These are phyloP conservation scores for Candoia aspera DNA, from an alignment of 2,113 vertebrate genomes.

Conservation along the genomic window DNA sequence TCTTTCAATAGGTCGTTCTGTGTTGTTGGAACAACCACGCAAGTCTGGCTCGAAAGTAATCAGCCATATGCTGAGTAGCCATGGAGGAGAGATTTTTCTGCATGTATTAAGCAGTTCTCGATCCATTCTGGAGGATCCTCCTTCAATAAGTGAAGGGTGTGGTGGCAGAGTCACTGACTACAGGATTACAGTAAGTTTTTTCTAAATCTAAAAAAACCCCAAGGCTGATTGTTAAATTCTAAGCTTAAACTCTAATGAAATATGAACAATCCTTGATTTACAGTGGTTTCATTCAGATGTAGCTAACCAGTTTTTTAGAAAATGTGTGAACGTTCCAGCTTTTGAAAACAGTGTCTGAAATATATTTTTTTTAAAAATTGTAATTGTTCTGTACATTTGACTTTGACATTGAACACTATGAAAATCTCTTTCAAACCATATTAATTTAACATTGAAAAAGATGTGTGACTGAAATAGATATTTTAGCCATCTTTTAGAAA, in stretches of 20 bases:
- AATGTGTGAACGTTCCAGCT: background rate
- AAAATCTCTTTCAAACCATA: background rate
- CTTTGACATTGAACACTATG: background rate
- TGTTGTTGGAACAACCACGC: constrained; percentile 93
- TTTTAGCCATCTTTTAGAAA: constrained; percentile 58
- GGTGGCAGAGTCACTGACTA: constrained; percentile 98
- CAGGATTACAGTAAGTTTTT: constrained; percentile 88
- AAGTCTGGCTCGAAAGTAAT: constrained; percentile 99
- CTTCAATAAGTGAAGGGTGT: constrained; percentile 97
- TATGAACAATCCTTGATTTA: background rate
- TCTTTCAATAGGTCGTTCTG: constrained; percentile 87
- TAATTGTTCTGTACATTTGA: background rate
- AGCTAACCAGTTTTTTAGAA: background rate
- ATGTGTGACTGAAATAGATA: constrained; percentile 12
- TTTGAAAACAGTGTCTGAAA: background rate
- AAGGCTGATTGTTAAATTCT: background rate
- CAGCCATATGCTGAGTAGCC: constrained; percentile 98
- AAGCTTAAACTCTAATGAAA: background rate
- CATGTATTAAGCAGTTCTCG: constrained; percentile 95
- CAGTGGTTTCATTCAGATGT: background rate
- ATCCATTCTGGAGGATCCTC: constrained; percentile 95
- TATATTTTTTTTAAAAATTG: background rate
- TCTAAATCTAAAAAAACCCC: background rate
- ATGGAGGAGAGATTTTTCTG: constrained; percentile 96
- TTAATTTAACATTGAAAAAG: background rate